Evolutionary conservation across 2,113 vertebrate species (phyloP).

Genomic region (Microcebus ravelobensis): DNA sequence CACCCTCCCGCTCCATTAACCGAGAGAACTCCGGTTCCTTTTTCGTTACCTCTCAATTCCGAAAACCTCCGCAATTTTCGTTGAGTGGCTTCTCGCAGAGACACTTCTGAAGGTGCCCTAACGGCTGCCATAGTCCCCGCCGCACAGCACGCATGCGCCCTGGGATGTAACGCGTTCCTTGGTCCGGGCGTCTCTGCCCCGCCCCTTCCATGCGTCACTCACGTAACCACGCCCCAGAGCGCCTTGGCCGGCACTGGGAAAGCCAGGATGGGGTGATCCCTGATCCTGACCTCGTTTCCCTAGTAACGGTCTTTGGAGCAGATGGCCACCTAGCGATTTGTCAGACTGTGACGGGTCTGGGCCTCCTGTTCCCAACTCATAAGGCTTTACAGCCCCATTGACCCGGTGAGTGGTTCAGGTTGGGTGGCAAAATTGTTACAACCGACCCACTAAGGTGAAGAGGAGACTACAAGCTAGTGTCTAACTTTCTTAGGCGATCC

Average conservation of each 20-base stretch:
- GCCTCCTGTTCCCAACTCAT: not conserved
- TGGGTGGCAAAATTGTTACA: not conserved
- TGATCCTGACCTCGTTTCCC: fast-evolving
- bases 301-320: not conserved
- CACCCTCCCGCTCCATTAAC: not conserved
- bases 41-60: slow-evolving; percentile 81
- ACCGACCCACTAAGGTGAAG: not conserved
- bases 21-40: not conserved
- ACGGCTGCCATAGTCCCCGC: not conserved
- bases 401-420: slow-evolving; percentile 44
- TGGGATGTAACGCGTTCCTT: fast-evolving
- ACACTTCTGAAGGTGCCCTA: fast-evolving
- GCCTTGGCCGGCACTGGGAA: fast-evolving
- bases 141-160: slow-evolving; percentile 4
- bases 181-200: not conserved
- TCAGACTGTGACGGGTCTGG: not conserved
- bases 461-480: not conserved
- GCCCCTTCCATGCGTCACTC: not conserved
- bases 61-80: slow-evolving; percentile 86
- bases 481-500: not conserved
- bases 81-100: slow-evolving; percentile 76
- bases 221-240: not conserved
- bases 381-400: not conserved
- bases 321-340: not conserved
- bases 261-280: fast-evolving